Evolutionary conservation across 2,888 invertebrate genomes (phyloP).

Genomic region (Drosophila affinis): DNA sequence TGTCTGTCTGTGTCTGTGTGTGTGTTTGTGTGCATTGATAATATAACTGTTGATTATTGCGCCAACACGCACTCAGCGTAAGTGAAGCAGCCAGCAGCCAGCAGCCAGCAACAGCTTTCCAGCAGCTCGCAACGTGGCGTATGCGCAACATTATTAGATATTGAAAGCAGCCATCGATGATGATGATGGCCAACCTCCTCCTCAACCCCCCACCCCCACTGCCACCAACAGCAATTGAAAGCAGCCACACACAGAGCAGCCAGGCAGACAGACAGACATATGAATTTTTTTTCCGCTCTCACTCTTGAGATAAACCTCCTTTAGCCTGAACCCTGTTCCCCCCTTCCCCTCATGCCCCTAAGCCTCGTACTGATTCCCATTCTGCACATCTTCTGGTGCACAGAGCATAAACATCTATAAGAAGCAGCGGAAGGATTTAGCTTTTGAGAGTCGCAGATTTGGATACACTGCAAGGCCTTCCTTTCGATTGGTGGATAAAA

Average conservation of each 20-base stretch:
- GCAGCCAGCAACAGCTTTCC: constrained; percentile 26
- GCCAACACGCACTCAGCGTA: constrained; percentile 76
- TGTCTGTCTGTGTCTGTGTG: constrained; percentile 4
- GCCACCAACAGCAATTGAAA: constrained; percentile 66
- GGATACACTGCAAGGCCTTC: neutral
- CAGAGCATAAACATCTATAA: constrained; percentile 42
- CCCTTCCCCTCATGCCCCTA: neutral
- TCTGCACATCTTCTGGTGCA: constrained; percentile 25
- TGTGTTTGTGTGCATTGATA: constrained; percentile 71
- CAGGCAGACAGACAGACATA: constrained; percentile 54
- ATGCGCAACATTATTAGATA: constrained; percentile 78
- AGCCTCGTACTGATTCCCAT: neutral
- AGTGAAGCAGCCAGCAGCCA: constrained; percentile 52
- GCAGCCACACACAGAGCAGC: constrained; percentile 50
- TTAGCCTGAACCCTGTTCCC: constrained; percentile 4
- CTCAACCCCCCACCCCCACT: neutral
- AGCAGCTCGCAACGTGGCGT: constrained; percentile 58
- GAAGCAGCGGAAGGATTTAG: neutral
- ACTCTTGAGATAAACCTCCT: constrained; percentile 33
- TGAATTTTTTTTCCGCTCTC: constrained; percentile 63
- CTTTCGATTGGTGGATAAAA: neutral
- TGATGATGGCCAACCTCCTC: neutral
- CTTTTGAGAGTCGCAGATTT: neutral
- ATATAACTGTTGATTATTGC: constrained; percentile 79
- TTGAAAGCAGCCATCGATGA: constrained; percentile 76